Evolutionary conservation across 2,888 invertebrate species (phyloP), one percentile per base, ranked within the genome.

Genomic region (Pandemis cinnamomeana): DNA sequence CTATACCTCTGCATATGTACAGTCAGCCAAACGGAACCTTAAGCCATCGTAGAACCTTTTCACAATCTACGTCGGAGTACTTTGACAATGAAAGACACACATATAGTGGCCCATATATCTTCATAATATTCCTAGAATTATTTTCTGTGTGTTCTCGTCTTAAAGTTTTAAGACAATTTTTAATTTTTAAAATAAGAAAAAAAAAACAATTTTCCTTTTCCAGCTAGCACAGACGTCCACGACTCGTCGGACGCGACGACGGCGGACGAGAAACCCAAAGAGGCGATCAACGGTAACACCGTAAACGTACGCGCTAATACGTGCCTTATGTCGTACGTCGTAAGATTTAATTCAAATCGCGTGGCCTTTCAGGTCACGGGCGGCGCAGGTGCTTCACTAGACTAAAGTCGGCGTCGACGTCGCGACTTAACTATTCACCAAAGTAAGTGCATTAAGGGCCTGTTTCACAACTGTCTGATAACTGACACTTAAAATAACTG

Each of bases 341-440:
- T 72, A 63, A 72, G 72, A 55, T 72, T 63, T 72, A 62, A 72
- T 72, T 68, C 63, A 69, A 58, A 27, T 61, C 61, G 70, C 64
- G 66, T 70, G 69, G 66, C 67, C 61, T 84, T 82, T 7, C 89
- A 85, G 95, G 95, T 13, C 93, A 95, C 72, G 95, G 95, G 44
- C 92, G 96, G 13, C 95, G 96, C 76, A 95, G 96, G 76, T 91
- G 96, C 77, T 96, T 96, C 82, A 96, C 96, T 0, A 95, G 96
- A 80, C 94, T 96, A 87, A 96, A 96, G 87, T 96, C 96, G 0
- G 96, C 96, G 0, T 96, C 96, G 0, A 96, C 96, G 0, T 96
- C 96, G 0, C 94, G 96, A n/a, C 92, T 96, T 7, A 96, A 96
- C 80, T 95, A 95, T 79, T 95, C 95, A 76, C 92, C 94, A 0